Conservation (phyloP, 2,797 vertebrate species). For the Clarias fuscus region DNA sequence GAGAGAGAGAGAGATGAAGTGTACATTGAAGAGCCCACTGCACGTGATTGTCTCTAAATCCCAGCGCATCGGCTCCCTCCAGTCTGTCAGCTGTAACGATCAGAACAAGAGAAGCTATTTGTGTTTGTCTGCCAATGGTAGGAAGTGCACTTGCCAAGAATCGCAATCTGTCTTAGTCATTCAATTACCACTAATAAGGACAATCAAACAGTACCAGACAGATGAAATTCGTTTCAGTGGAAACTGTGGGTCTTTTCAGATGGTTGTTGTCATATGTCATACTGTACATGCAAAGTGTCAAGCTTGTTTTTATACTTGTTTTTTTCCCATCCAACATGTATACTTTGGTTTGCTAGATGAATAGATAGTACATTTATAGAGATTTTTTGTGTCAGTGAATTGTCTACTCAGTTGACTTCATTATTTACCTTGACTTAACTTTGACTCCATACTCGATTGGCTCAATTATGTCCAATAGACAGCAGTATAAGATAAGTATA, state of each 20-base stretch:
- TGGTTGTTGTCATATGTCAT: conserved; percentile 5
- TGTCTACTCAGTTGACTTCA: neutral
- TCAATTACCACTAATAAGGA: conserved; percentile 25
- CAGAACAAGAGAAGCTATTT: conserved; percentile 36
- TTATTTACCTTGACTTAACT: too few relatives aligned
- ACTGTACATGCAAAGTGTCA: neutral
- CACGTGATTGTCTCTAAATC: neutral
- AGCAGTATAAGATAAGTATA: neutral
- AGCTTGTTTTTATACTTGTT: neutral
- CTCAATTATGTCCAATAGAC: neutral
- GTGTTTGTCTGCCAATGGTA: conserved; percentile 21
- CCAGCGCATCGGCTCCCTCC: neutral
- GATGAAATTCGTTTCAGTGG: conserved; percentile 9
- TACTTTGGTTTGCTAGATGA: neutral
- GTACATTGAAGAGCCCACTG: neutral
- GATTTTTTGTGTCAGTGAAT: neutral
- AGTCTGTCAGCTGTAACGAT: conserved; percentile 39
- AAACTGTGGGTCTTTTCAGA: neutral
- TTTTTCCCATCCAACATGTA: neutral
- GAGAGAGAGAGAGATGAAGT: neutral
- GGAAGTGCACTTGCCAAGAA: conserved; percentile 14
- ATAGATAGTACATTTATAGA: neutral
- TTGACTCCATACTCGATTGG: neutral
- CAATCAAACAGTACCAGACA: conserved; percentile 4
- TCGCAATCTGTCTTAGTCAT: conserved; percentile 23